Conservation (phyloP, 2,797 vertebrate species). For the Knipowitschia caucasica region DNA sequence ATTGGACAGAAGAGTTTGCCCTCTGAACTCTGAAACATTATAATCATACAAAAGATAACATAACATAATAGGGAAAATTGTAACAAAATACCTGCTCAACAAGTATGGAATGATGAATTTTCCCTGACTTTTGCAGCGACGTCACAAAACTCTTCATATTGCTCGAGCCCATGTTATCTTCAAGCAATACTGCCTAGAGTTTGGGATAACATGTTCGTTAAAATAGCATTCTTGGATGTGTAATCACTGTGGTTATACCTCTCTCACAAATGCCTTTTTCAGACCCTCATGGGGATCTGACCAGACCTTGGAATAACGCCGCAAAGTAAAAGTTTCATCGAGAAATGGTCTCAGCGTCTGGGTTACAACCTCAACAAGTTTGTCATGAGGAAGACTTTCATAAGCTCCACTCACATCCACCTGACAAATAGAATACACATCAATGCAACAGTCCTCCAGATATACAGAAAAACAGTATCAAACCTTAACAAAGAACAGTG, state of each 20-base stretch:
- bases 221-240: background rate
- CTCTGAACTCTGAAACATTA: too few relatives aligned
- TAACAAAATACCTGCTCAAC: conserved; percentile 74
- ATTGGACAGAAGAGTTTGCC: too few relatives aligned
- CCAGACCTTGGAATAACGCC: conserved; percentile 81
- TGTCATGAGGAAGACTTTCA: conserved; percentile 86
- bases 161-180: conserved; percentile 45
- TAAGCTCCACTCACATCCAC: conserved; percentile 88
- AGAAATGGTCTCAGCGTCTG: conserved; percentile 67
- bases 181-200: conserved; percentile 58
- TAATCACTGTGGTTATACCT: conserved; percentile 33
- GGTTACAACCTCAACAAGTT: conserved; percentile 81
- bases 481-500: conserved; percentile 92
- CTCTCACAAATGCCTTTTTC: conserved; percentile 75
- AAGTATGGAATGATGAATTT: conserved; percentile 61
- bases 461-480: background rate
- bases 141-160: conserved; percentile 76
- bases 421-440: too few relatives aligned
- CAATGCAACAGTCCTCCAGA: too few relatives aligned
- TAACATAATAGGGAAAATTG: too few relatives aligned
- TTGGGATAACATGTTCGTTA: background rate
- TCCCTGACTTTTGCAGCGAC: conserved; percentile 60
- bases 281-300: conserved; percentile 67
- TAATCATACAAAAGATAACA: too few relatives aligned
- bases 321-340: conserved; percentile 74